Conservation (phyloP, 2,113 vertebrate genomes). For the Menidia beryllina region DNA sequence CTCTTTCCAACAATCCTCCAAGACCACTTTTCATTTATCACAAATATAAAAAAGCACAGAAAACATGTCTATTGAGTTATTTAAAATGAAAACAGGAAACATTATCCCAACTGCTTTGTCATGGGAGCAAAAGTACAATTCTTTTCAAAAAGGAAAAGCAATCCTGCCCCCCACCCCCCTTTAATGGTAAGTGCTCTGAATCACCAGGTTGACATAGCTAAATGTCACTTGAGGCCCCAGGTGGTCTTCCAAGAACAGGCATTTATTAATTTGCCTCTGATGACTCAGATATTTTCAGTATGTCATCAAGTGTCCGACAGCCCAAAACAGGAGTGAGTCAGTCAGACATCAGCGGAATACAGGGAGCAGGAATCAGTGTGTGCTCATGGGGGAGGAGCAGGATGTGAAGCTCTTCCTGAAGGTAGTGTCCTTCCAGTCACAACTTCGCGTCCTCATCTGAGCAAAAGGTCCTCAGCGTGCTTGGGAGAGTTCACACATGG, state of each 20-base stretch:
- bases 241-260: constrained; percentile 13
- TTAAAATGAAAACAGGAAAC: background rate
- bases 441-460: constrained; percentile 14
- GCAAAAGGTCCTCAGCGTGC: constrained; percentile 21
- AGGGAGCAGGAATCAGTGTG: constrained; percentile 9
- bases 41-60: constrained; percentile 5
- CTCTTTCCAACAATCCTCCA: background rate
- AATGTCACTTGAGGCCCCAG: background rate
- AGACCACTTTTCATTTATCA: constrained; percentile 19
- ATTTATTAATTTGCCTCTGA: constrained; percentile 37
- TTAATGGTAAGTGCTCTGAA: constrained; percentile 33
- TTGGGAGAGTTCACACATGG: constrained; percentile 53
- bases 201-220: constrained; percentile 18
- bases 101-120: background rate
- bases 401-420: constrained; percentile 19
- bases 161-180: constrained; percentile 18
- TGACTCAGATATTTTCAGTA: constrained; percentile 20
- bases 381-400: background rate
- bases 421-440: background rate
- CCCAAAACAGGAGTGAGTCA: constrained; percentile 38
- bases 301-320: constrained; percentile 37
- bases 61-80: constrained; percentile 16
- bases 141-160: constrained; percentile 34
- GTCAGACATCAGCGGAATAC: constrained; percentile 19
- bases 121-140: background rate